Conservation (phyloP, 2,888 invertebrate genomes). For the Salticus scenicus region DNA sequence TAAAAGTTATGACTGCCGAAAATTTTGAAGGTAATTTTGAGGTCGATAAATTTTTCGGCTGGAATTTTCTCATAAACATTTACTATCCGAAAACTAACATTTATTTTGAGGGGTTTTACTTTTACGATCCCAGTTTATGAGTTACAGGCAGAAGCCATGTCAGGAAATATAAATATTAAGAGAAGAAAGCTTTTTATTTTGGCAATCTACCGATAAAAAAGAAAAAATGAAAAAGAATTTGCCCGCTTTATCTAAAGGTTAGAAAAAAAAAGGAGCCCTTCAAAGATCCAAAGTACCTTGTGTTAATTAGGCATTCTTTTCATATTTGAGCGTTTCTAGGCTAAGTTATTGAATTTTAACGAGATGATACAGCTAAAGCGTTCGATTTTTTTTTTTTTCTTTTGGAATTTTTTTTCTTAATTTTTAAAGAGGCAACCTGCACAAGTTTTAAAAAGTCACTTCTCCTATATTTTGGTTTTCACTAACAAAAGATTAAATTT, state of each 20-base stretch:
- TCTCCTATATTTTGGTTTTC: too few relatives aligned
- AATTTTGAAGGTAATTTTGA: conserved; percentile 53
- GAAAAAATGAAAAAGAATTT: background rate
- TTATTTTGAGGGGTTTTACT: conserved; percentile 18
- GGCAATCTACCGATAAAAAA: conserved; percentile 1
- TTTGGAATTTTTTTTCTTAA: too few relatives aligned
- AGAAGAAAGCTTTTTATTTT: background rate
- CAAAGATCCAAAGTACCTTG: background rate
- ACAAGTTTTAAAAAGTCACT: too few relatives aligned
- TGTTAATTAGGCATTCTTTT: conserved; percentile 9
- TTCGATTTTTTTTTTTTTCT: background rate
- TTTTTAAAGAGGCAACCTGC: too few relatives aligned
- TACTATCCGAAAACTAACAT: conserved; percentile 21
- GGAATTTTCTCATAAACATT: conserved; percentile 56
- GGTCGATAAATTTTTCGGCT: conserved; percentile 59
- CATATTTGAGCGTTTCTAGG: background rate
- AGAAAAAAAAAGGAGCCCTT: background rate
- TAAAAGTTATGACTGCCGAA: conserved; percentile 39
- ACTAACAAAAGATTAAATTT: too few relatives aligned
- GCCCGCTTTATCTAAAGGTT: background rate
- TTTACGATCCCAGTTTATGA: conserved; percentile 56
- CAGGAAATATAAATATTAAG: conserved; percentile 9
- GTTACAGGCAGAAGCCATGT: conserved; percentile 13
- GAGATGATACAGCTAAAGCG: background rate
- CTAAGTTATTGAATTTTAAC: conserved; percentile 9